Evolutionary conservation across 1,140 invertebrate genomes (phyloP).

Genomic region (Procambarus virginalis): DNA sequence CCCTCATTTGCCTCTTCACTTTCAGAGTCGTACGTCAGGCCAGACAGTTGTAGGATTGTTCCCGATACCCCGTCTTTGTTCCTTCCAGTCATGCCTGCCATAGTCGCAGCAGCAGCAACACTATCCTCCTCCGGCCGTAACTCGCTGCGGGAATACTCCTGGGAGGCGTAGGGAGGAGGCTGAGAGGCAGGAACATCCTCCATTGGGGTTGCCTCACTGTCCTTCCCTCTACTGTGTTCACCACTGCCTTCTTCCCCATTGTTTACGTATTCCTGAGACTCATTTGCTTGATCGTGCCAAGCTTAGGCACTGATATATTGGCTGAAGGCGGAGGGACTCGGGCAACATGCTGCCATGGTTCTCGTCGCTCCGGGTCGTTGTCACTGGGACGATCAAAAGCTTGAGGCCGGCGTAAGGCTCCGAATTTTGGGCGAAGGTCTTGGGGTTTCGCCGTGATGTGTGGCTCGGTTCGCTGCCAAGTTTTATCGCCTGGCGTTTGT

Average conservation of each 20-base stretch:
- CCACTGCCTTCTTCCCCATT: background rate
- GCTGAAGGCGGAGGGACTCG: background rate
- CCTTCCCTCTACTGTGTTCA: background rate
- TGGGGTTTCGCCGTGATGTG: constrained; percentile 15
- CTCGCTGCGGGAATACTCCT: background rate
- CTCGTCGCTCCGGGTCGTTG: background rate
- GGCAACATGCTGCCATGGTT: background rate
- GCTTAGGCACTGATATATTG: background rate
- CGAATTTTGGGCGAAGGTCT: background rate
- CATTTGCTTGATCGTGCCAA: background rate
- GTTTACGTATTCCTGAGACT: background rate
- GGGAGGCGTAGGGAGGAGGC: background rate
- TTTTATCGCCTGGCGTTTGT: constrained; percentile 52
- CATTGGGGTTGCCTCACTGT: background rate
- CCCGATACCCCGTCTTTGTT: background rate
- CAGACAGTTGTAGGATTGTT: too few relatives aligned
- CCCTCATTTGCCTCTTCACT: background rate
- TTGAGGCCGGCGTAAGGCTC: background rate
- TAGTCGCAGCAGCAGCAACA: background rate
- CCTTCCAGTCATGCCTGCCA: background rate
- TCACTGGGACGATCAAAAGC: background rate
- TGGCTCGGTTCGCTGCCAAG: constrained; percentile 13
- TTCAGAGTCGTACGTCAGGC: background rate
- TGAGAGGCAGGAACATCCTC: too few relatives aligned
- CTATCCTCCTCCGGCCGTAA: background rate